Conservation (phyloP, 2,797 vertebrate species). For the Sebastes hopkinsi region DNA sequence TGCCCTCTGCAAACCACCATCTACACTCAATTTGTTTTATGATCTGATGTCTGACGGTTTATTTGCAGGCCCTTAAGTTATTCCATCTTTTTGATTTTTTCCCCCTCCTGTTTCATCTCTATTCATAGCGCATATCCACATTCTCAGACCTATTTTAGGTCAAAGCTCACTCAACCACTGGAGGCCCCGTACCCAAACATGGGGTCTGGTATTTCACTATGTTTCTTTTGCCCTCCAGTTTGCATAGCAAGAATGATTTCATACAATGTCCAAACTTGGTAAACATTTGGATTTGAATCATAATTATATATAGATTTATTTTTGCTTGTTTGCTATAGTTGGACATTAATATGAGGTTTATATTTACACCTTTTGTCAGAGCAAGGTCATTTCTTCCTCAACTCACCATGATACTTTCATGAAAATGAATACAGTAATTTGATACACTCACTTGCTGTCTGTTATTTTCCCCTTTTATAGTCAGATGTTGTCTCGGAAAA, state of each 20-base stretch:
- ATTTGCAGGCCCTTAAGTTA: conserved; percentile 62
- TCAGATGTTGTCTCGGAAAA: neutral
- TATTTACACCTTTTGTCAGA: neutral
- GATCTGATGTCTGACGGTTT: conserved; percentile 68
- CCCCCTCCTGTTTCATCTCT: conserved; percentile 68
- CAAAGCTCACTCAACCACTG: conserved; percentile 54
- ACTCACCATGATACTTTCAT: neutral
- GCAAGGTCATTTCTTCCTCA: neutral
- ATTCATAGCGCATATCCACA: conserved; percentile 83
- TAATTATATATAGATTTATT: neutral
- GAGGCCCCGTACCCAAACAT: conserved; percentile 62
- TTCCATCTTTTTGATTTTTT: conserved; percentile 44
- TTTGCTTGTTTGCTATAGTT: neutral
- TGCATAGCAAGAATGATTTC: conserved; percentile 55
- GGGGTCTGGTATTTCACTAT: conserved; percentile 57
- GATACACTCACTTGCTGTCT: neutral
- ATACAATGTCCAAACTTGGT: conserved; percentile 69
- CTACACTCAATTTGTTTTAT: conserved; percentile 42
- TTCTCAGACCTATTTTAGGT: conserved; percentile 82
- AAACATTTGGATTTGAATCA: conserved; percentile 48
- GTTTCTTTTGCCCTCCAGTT: conserved; percentile 50
- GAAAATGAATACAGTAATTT: neutral
- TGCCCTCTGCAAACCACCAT: conserved; percentile 56
- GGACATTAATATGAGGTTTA: neutral
- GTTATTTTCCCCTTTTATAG: neutral